Conservation (phyloP, 2,888 invertebrate species). For the Drosophila borealis region DNA sequence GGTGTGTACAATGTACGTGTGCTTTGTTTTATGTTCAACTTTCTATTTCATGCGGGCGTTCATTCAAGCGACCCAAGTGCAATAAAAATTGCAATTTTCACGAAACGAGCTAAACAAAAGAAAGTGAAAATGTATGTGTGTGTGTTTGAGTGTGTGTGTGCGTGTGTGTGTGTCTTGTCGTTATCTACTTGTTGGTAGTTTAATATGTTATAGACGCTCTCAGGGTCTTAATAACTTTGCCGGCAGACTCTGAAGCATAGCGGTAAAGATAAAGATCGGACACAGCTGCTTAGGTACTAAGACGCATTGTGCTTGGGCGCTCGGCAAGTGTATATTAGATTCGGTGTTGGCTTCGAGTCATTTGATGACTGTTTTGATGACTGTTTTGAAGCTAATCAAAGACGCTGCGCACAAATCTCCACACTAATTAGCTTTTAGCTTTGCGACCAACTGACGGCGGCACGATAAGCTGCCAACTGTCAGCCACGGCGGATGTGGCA, state of each 20-base stretch:
- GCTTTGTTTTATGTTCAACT: conserved; percentile 31
- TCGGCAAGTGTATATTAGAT: conserved; percentile 8
- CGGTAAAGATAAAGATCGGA: conserved; percentile 34
- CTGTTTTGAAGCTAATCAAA: conserved; percentile 60
- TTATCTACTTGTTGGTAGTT: conserved; percentile 27
- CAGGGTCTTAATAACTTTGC: conserved; percentile 38
- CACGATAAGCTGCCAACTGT: conserved; percentile 57
- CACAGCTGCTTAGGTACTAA: background rate
- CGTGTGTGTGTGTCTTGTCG: conserved; percentile 18
- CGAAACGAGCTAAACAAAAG: conserved; percentile 57
- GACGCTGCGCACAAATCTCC: conserved; percentile 60
- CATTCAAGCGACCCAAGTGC: conserved; percentile 52
- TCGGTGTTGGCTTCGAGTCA: conserved; percentile 22
- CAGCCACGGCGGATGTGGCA: conserved; percentile 41
- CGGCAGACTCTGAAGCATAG: conserved; percentile 40
- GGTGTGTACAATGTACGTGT: background rate
- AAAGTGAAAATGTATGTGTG: conserved; percentile 65
- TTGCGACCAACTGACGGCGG: conserved; percentile 43
- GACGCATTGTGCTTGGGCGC: conserved; percentile 22
- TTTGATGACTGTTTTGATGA: conserved; percentile 38
- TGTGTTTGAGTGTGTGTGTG: conserved; percentile 15
- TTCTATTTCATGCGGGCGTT: conserved; percentile 75
- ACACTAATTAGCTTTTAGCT: conserved; percentile 71
- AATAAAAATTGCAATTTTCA: conserved; percentile 73
- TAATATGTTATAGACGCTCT: conserved; percentile 26